Conservation (phyloP, 2,888 invertebrate genomes). For the Habrosyne pyritoides region DNA sequence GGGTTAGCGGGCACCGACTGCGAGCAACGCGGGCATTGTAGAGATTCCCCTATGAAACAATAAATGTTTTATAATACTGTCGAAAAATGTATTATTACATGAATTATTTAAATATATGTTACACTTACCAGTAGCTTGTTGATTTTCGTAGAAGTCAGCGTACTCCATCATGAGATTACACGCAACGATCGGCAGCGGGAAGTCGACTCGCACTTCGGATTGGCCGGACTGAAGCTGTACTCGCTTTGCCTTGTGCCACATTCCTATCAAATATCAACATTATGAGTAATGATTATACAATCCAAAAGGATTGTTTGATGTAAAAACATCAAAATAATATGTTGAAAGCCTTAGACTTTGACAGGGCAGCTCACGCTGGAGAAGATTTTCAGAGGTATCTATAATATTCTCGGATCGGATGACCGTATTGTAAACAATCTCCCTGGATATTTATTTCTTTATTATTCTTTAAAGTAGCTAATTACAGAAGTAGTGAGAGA, state of each 20-base stretch:
- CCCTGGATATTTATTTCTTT: too few relatives aligned
- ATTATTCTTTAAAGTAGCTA: too few relatives aligned
- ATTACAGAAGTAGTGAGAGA: too few relatives aligned
- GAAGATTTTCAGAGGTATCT: too few relatives aligned
- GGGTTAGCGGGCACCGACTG: constrained; percentile 98
- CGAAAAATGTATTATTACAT: constrained; percentile 1
- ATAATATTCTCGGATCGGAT: too few relatives aligned
- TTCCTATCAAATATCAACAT: constrained; percentile 68
- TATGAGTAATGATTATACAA: too few relatives aligned
- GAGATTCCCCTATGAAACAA: constrained; percentile 87
- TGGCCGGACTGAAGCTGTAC: constrained; percentile 95
- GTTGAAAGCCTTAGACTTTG: neutral
- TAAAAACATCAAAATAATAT: too few relatives aligned
- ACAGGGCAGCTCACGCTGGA: too few relatives aligned
- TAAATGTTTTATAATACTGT: neutral
- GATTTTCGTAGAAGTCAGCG: constrained; percentile 98
- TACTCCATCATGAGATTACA: constrained; percentile 99
- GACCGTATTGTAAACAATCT: too few relatives aligned
- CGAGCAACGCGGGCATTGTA: constrained; percentile 98
- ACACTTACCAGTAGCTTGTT: constrained; percentile 89
- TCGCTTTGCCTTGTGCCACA: constrained; percentile 99
- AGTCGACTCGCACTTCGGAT: constrained; percentile 98
- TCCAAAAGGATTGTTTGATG: too few relatives aligned
- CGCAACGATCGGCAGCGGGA: constrained; percentile 97
- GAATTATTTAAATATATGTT: neutral